phyloP scores from a whole-genome alignment of 2,113 vertebrate genomes.

The Pomatostomus ruficeps region DNA sequence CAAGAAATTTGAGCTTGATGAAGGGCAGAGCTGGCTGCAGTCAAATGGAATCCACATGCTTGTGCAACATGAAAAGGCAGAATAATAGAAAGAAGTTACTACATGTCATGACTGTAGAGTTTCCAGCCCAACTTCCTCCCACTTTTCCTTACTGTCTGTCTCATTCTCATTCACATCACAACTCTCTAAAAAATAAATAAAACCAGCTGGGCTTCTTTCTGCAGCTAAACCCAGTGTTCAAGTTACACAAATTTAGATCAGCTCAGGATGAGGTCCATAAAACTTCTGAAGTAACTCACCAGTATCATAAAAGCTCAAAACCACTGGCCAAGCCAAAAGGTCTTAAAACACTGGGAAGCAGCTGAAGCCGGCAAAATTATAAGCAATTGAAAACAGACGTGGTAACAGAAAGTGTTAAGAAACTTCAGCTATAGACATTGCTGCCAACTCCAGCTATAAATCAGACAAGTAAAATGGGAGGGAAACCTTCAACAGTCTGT shows the following conservation, averaged over 20 bases:
- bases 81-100: slow-evolving; percentile 57
- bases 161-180: slow-evolving; percentile 59
- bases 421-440: slow-evolving; percentile 28
- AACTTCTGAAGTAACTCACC: slow-evolving; percentile 61
- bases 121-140: slow-evolving; percentile 47
- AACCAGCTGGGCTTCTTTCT: slow-evolving; percentile 55
- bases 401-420: slow-evolving; percentile 55
- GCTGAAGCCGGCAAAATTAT: slow-evolving; percentile 39
- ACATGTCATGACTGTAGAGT: slow-evolving; percentile 49
- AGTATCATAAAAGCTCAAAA: slow-evolving; percentile 60
- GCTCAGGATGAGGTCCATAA: slow-evolving; percentile 64
- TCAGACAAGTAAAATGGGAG: slow-evolving; percentile 22
- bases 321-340: slow-evolving; percentile 51
- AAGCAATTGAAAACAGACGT: slow-evolving; percentile 53
- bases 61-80: slow-evolving; percentile 46
- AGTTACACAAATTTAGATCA: slow-evolving; percentile 53
- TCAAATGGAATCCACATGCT: slow-evolving; percentile 55
- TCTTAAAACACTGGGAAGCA: slow-evolving; percentile 50
- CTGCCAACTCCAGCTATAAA: slow-evolving; percentile 52
- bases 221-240: slow-evolving; percentile 10
- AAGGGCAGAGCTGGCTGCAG: slow-evolving; percentile 33
- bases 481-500: background rate
- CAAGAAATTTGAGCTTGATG: slow-evolving; percentile 35
- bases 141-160: slow-evolving; percentile 46
- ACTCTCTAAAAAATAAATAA: slow-evolving; percentile 39